These are phyloP conservation scores for Coregonus ussuriensis DNA, from an alignment of 2,797 vertebrate species.

Conservation along the genomic window DNA sequence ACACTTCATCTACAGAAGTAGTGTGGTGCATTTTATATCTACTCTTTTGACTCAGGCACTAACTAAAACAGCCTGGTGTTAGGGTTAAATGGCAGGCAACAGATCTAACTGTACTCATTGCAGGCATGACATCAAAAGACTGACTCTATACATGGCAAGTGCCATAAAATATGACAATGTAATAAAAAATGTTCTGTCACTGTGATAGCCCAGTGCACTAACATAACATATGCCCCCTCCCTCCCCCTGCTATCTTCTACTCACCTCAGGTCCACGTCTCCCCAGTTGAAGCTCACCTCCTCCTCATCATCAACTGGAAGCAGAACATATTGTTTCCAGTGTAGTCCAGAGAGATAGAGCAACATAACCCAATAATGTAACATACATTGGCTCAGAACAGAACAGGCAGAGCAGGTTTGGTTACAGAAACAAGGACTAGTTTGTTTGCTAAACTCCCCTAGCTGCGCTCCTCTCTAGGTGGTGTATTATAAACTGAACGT, in stretches of 20 bases:
- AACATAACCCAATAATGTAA: conserved; percentile 37
- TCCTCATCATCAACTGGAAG: conserved; percentile 71
- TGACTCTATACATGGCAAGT: too few relatives aligned
- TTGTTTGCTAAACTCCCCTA: conserved; percentile 17
- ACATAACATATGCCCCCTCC: too few relatives aligned
- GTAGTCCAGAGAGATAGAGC: conserved; percentile 31
- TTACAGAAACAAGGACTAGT: conserved; percentile 3
- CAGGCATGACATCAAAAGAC: too few relatives aligned
- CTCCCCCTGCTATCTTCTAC: conserved; percentile 12
- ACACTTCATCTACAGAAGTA: background rate
- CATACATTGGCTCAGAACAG: background rate
- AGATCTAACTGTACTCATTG: too few relatives aligned
- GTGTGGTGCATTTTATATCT: background rate
- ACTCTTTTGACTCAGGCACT: too few relatives aligned
- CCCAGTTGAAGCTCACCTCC: conserved; percentile 60
- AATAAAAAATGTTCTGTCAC: too few relatives aligned
- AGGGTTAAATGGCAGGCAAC: background rate
- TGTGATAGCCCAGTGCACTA: too few relatives aligned
- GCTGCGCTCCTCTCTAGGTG: background rate
- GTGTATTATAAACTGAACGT: background rate
- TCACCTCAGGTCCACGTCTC: conserved; percentile 74
- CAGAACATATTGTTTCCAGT: conserved; percentile 35
- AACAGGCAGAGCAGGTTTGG: background rate
- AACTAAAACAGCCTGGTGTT: background rate
- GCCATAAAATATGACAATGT: too few relatives aligned